These are phyloP conservation scores for Lucilia sericata DNA, from an alignment of 1,140 invertebrate genomes.

Conservation along the genomic window DNA sequence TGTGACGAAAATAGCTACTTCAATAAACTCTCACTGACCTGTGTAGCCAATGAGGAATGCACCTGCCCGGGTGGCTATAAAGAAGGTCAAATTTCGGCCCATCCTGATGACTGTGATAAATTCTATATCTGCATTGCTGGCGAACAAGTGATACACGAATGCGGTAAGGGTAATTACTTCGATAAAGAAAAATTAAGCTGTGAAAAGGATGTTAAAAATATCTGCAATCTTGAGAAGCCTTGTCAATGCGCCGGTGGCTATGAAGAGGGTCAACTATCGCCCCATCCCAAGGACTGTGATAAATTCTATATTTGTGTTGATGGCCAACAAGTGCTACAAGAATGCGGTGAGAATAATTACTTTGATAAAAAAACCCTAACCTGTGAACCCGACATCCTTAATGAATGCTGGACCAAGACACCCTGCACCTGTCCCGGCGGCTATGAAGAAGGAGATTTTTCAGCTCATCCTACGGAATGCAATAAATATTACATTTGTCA, in stretches of 20 bases:
- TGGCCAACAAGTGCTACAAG: constrained; percentile 51
- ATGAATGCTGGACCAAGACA: neutral
- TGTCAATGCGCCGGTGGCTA: constrained; percentile 49
- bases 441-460: constrained; percentile 37
- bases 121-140: constrained; percentile 56
- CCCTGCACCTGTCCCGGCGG: constrained; percentile 39
- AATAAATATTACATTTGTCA: constrained; percentile 25
- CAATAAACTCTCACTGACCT: neutral
- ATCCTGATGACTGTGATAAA: constrained; percentile 53
- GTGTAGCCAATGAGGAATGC: constrained; percentile 6
- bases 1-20: constrained; percentile 24
- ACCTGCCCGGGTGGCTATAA: constrained; percentile 49
- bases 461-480: constrained; percentile 26
- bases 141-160: constrained; percentile 51
- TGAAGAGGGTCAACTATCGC: constrained; percentile 50
- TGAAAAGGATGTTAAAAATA: neutral
- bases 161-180: constrained; percentile 55
- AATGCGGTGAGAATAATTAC: constrained; percentile 55
- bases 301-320: constrained; percentile 57
- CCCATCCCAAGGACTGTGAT: constrained; percentile 51
- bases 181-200: neutral
- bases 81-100: constrained; percentile 50
- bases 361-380: constrained; percentile 45
- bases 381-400: constrained; percentile 53
- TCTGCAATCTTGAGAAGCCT: neutral